Conservation (phyloP, 2,797 vertebrate genomes). For the Sebastes umbrosus region DNA sequence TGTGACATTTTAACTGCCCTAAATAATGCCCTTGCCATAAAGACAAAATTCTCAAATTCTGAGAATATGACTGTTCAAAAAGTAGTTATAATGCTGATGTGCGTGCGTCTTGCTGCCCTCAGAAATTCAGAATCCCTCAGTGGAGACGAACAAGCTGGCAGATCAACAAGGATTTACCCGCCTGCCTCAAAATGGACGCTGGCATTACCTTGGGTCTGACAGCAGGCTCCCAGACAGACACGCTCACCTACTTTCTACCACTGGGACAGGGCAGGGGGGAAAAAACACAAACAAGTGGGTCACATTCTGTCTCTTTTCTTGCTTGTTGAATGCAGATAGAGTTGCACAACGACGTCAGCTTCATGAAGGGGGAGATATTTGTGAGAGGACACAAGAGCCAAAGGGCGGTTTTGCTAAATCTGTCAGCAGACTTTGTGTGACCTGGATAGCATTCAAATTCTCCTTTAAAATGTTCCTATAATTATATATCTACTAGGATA, state of each 20-base stretch:
- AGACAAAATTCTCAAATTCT: too few relatives aligned
- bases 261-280: background rate
- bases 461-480: background rate
- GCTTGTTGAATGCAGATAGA: background rate
- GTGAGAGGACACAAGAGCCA: background rate
- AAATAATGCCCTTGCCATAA: too few relatives aligned
- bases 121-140: background rate
- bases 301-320: constrained; percentile 45
- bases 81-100: background rate
- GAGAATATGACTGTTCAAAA: background rate
- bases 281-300: constrained; percentile 29
- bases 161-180: constrained; percentile 65
- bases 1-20: too few relatives aligned
- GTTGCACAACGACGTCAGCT: background rate
- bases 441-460: background rate
- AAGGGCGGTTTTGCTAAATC: background rate
- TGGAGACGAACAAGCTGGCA: constrained; percentile 28
- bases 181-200: constrained; percentile 48
- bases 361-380: background rate
- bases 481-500: background rate
- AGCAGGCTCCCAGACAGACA: constrained; percentile 50
- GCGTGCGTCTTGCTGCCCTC: background rate
- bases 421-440: background rate
- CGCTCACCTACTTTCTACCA: constrained; percentile 66
- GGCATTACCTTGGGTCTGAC: constrained; percentile 55